A percentile compares a stretch with the other conserved stretches of the same genome.
phyloP scores from a whole-genome alignment of 1,140 invertebrate genomes.

The Scaptomyza graminum region DNA sequence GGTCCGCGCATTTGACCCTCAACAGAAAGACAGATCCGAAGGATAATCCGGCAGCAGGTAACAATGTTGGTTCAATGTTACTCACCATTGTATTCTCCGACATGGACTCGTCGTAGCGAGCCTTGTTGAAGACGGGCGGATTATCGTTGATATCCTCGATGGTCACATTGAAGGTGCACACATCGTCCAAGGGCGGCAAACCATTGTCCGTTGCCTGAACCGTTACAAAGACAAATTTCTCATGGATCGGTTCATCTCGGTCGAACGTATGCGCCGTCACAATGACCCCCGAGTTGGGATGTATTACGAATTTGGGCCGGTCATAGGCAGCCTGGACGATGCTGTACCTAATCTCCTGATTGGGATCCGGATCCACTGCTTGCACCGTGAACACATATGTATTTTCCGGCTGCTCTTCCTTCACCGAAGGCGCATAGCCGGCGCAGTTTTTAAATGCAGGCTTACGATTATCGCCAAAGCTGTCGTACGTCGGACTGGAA shows the following conservation, averaged over 20 bases:
- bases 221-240: conserved; percentile 89
- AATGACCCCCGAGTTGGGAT: conserved; percentile 89
- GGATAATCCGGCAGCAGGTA: background rate
- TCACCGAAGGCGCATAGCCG: conserved; percentile 86
- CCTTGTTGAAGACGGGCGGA: conserved; percentile 93
- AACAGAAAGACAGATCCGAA: background rate
- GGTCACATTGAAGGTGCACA: conserved; percentile 94
- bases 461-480: conserved; percentile 86
- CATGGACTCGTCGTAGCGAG: conserved; percentile 85
- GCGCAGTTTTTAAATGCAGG: conserved; percentile 89
- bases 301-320: conserved; percentile 91
- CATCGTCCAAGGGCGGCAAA: conserved; percentile 91
- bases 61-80: background rate
- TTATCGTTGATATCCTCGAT: conserved; percentile 96
- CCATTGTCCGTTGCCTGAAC: conserved; percentile 94
- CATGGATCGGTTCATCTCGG: conserved; percentile 92
- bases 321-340: conserved; percentile 90
- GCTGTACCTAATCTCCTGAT: conserved; percentile 91
- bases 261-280: conserved; percentile 91
- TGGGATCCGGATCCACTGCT: conserved; percentile 88
- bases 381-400: conserved; percentile 87
- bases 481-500: conserved; percentile 28
- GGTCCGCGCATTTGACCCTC: conserved; percentile 68
- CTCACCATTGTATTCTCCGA: conserved; percentile 79
- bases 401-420: conserved; percentile 87